phyloP scores from a whole-genome alignment of 2,888 invertebrate species.

The Linyphia triangularis region DNA sequence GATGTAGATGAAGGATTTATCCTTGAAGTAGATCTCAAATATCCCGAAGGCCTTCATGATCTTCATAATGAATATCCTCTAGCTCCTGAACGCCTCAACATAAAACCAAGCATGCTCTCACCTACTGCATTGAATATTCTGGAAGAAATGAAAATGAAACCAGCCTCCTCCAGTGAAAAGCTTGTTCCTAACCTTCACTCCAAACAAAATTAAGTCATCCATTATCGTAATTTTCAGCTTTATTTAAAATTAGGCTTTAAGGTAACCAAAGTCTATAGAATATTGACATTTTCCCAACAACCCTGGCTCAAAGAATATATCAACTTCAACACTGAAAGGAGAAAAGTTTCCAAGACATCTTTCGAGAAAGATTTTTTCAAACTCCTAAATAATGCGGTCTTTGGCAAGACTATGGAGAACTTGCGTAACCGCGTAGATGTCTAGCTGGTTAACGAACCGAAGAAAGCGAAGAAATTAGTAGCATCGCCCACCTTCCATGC shows the following conservation, averaged over 20 bases:
- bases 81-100: too few species aligned
- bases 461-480: slow-evolving; percentile 26
- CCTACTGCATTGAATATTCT: too few species aligned
- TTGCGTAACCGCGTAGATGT: slow-evolving; percentile 78
- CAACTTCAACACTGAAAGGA: slow-evolving; percentile 73
- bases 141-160: not conserved
- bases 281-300: slow-evolving; percentile 56
- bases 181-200: slow-evolving; percentile 49
- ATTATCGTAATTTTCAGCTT: slow-evolving; percentile 70
- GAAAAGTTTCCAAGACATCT: slow-evolving; percentile 77
- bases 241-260: slow-evolving; percentile 73
- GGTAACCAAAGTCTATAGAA: slow-evolving; percentile 76
- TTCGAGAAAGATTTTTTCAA: slow-evolving; percentile 78
- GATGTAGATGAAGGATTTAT: too few species aligned
- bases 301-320: slow-evolving; percentile 68
- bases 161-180: slow-evolving; percentile 29
- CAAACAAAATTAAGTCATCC: slow-evolving; percentile 76
- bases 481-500: slow-evolving; percentile 55
- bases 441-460: slow-evolving; percentile 66
- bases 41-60: too few species aligned
- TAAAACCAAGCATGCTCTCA: too few species aligned
- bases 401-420: slow-evolving; percentile 79
- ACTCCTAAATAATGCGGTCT: slow-evolving; percentile 78
- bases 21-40: too few species aligned
- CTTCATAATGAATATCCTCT: too few species aligned